A percentile compares a stretch with the other conserved stretches of the same genome.
Evolutionary conservation across 35 echinoderm and acorn worm genomes (phyloP).

Genomic region (Chiridota heheva): DNA sequence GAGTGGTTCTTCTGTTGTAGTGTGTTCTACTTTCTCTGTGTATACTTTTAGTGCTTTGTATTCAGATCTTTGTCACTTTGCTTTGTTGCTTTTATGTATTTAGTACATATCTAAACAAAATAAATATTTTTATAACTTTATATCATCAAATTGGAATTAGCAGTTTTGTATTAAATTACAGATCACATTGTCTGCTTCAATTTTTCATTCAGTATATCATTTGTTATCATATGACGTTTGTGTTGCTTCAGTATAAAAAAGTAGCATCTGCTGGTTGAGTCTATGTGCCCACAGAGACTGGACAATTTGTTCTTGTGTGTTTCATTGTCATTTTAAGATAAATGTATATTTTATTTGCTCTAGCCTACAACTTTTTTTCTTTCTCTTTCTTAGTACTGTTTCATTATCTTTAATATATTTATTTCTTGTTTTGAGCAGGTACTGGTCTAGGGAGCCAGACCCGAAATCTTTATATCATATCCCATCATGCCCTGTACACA

Average conservation of each 20-base stretch:
- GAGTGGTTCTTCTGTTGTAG: not conserved
- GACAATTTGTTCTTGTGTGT: too few species aligned
- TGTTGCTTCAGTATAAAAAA: too few species aligned
- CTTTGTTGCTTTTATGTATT: conserved; percentile 3
- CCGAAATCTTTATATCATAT: conserved; percentile 67
- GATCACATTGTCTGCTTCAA: not conserved
- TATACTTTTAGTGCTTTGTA: not conserved
- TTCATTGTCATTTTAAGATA: too few species aligned
- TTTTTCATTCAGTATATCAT: too few species aligned
- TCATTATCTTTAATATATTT: not conserved
- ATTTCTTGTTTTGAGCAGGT: conserved; percentile 24
- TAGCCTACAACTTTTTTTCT: not conserved
- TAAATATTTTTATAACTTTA: not conserved
- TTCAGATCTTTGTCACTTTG: not conserved
- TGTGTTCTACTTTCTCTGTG: too few species aligned
- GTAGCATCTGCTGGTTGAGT: too few species aligned
- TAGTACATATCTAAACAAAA: not conserved
- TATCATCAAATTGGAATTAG: not conserved
- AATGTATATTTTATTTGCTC: too few species aligned
- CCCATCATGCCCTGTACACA: conserved; percentile 56
- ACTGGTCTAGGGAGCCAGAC: conserved; percentile 48
- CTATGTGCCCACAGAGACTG: too few species aligned
- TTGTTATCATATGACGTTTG: too few species aligned
- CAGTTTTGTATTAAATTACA: not conserved
- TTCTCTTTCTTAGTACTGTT: not conserved